These are phyloP conservation scores for Drosophila kuntzei DNA, from an alignment of 2,888 invertebrate genomes.

Conservation along the genomic window DNA sequence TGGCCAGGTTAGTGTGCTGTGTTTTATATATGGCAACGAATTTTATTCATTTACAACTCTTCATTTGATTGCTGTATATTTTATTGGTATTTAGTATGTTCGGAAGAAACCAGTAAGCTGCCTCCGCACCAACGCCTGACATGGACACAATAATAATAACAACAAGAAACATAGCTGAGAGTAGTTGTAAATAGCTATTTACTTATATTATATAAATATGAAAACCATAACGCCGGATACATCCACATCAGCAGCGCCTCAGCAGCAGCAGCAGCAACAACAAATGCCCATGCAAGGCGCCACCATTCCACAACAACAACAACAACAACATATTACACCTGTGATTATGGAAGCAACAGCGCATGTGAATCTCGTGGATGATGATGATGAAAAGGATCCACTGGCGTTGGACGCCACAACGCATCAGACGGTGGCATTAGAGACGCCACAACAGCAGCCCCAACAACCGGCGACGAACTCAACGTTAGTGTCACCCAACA, in stretches of 20 bases:
- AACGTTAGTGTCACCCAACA: constrained; percentile 82
- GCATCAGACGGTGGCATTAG: constrained; percentile 29
- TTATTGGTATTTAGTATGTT: constrained; percentile 61
- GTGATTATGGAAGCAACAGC: constrained; percentile 79
- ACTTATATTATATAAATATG: constrained; percentile 49
- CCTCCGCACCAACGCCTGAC: constrained; percentile 49
- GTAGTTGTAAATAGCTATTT: constrained; percentile 55
- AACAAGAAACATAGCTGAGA: constrained; percentile 37
- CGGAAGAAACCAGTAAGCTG: constrained; percentile 64
- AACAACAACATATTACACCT: constrained; percentile 60
- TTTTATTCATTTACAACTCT: neutral
- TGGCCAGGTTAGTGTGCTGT: constrained; percentile 68
- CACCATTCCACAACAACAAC: constrained; percentile 66
- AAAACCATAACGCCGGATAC: constrained; percentile 78
- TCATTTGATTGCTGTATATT: constrained; percentile 7
- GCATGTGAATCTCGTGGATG: constrained; percentile 82
- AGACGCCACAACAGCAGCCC: constrained; percentile 21
- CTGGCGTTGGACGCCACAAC: constrained; percentile 79
- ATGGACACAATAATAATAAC: constrained; percentile 56
- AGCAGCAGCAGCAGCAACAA: constrained; percentile 49
- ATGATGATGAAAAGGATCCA: constrained; percentile 84
- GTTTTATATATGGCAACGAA: neutral
- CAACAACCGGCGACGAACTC: constrained; percentile 3
- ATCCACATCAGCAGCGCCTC: constrained; percentile 57
- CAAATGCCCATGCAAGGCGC: constrained; percentile 51